A percentile compares a stretch with the other conserved stretches of the same genome.
These are phyloP conservation scores for Cygnus atratus DNA, from an alignment of 2,113 vertebrate genomes.

Conservation along the genomic window DNA sequence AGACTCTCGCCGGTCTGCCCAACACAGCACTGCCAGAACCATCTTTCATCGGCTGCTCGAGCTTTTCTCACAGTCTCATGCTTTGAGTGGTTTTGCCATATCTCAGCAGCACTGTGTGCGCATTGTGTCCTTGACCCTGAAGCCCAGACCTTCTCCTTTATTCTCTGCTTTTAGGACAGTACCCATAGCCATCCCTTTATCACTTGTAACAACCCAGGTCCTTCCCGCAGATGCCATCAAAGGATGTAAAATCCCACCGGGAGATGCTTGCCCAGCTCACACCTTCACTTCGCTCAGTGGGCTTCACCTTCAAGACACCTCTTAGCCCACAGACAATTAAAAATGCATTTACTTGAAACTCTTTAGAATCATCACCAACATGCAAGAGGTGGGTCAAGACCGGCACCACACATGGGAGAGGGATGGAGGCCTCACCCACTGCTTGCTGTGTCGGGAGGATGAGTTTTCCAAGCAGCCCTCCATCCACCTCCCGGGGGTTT, in stretches of 20 bases:
- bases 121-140: neutral
- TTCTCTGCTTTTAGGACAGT: neutral
- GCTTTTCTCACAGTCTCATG: neutral
- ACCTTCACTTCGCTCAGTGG: neutral
- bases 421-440: neutral
- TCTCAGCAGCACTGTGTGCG: fast-evolving
- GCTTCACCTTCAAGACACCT: neutral
- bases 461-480: neutral
- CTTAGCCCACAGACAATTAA: neutral
- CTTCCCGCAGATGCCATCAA: neutral
- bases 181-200: neutral
- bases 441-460: neutral
- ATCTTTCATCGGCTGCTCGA: fast-evolving
- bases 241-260: neutral
- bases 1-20: neutral
- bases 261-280: fast-evolving
- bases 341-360: neutral
- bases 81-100: neutral
- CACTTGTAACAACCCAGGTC: neutral
- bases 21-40: fast-evolving
- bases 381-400: neutral
- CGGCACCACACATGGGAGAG: neutral
- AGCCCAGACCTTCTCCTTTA: neutral
- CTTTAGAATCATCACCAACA: neutral
- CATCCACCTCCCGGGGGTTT: fast-evolving